Evolutionary conservation across 1,140 invertebrate genomes (phyloP), one percentile per base, ranked within the genome.

Genomic region (Pseudomyrmex flavicornis): DNA sequence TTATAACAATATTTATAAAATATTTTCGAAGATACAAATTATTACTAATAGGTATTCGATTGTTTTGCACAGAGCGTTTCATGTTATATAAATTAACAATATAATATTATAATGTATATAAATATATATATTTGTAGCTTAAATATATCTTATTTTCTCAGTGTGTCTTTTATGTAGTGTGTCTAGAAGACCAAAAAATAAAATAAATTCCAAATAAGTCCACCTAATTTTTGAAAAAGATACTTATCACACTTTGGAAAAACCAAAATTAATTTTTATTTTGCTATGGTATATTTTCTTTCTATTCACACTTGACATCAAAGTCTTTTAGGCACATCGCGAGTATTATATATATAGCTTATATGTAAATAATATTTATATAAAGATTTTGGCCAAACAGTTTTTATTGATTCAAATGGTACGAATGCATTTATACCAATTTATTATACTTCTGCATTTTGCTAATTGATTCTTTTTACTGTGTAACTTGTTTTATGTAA

Each of bases 361-460:
- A 35, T 1, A 35, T 7, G 4, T 35, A 35, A 75, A 35, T 56
- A 48, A 58, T 8, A 17, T 58, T 58, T 48, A 8, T 22, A 70
- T 26, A 2, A 52, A 46, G 20, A 77, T 56, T 26, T 68, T 10
- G 10, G 0, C 50, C 12, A 3, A 35, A 17, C 35, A 48, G 1
- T 80, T 80, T 35, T 80, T 70, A 72, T 59, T 10, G 0, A 56
- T 2, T 46, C 15, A 46, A 77, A 54, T 69, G 69, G 35, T 35
- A 59, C 58, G 20, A 58, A 46, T n/a, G 26, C 62, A 56, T 72
- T 59, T 52, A 52, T 7, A 72, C 15, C n/a, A 22, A 35, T 26
- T 50, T 10, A 1, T 80, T 48, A 72, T 17, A 80, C 12, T 72
- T 20, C 44, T 79, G 66, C 54, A 80, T 80, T 54, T 50, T 72